phyloP scores from a whole-genome alignment of 2,113 vertebrate genomes.

The Pterocles orientalis region DNA sequence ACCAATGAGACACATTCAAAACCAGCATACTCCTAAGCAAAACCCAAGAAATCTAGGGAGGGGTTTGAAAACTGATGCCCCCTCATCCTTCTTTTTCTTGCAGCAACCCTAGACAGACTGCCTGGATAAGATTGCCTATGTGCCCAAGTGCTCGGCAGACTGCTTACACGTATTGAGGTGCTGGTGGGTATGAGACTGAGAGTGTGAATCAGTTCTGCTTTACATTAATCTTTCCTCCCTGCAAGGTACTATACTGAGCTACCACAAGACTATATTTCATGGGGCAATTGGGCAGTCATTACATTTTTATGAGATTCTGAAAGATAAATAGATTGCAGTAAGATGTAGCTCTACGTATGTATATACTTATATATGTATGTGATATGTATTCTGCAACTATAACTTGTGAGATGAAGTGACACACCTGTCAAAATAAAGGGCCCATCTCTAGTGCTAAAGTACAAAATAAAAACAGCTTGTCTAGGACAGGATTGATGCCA shows the following conservation, averaged over 20 bases:
- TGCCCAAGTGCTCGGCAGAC: neutral
- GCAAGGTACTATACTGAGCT: neutral
- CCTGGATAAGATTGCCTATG: neutral
- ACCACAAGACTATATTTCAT: neutral
- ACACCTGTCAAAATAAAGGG: neutral
- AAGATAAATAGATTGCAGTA: neutral
- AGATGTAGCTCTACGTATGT: neutral
- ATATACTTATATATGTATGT: neutral
- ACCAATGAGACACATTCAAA: neutral
- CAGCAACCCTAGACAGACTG: neutral
- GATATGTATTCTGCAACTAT: neutral
- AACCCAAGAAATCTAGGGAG: neutral
- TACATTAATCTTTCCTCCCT: neutral
- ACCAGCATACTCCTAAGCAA: neutral
- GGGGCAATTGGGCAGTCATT: neutral
- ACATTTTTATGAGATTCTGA: neutral
- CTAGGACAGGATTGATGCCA: neutral
- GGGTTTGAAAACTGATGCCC: neutral
- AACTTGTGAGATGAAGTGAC: neutral
- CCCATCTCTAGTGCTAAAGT: neutral
- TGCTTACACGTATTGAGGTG: rapidly evolving
- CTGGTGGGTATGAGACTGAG: neutral
- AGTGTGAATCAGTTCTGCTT: neutral
- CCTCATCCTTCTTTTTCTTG: neutral
- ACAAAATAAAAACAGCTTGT: neutral